A percentile compares a stretch with the other conserved stretches of the same genome.
These are phyloP conservation scores for Kradibia gibbosae DNA, from an alignment of 1,140 invertebrate species.

Conservation along the genomic window DNA sequence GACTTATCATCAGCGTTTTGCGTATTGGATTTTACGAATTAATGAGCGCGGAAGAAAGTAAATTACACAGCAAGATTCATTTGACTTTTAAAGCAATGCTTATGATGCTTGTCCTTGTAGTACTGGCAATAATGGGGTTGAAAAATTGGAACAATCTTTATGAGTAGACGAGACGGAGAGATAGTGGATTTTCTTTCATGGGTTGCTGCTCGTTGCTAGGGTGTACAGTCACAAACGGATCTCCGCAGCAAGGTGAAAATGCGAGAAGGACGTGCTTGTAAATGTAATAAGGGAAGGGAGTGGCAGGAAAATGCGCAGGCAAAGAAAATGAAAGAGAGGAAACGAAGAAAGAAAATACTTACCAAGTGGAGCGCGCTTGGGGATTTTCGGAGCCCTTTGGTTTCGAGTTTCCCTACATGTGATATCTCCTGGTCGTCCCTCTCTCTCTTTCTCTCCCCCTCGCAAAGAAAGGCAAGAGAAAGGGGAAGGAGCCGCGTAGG, in stretches of 20 bases:
- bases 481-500: not conserved
- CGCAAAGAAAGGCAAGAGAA: no score
- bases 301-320: not conserved
- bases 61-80: not conserved
- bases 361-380: not conserved
- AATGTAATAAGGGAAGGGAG: constrained; percentile 9
- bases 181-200: not conserved
- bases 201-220: not conserved
- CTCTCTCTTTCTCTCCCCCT: no score
- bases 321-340: constrained; percentile 22
- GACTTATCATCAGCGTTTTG: no score
- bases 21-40: not conserved
- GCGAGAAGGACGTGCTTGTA: not conserved
- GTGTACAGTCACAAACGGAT: not conserved
- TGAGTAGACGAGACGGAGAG: not conserved
- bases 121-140: not conserved
- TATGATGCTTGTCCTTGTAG: not conserved
- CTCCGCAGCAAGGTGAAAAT: not conserved
- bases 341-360: constrained; percentile 19
- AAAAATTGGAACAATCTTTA: not conserved
- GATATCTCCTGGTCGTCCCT: not conserved
- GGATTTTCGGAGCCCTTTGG: not conserved
- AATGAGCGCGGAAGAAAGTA: not conserved
- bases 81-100: not conserved
- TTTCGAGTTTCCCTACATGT: constrained; percentile 36